A percentile compares a stretch with the other conserved stretches of the same genome.
Conservation (phyloP, 2,797 vertebrate species). For the Philypnodon macrostomus region DNA sequence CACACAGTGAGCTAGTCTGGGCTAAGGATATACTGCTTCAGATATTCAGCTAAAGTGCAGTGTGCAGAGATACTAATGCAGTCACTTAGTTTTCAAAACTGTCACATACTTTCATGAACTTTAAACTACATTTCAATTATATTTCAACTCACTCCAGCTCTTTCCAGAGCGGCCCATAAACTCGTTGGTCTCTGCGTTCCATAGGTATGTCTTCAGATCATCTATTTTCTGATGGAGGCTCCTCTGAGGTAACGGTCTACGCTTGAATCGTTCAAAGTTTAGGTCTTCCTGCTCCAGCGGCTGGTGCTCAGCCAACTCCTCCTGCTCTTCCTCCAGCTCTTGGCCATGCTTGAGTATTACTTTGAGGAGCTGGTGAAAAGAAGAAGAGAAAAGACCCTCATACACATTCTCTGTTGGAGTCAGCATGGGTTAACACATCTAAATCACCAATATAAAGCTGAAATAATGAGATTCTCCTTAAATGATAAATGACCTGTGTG, state of each 20-base stretch:
- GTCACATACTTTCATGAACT: too few relatives aligned
- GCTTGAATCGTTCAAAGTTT: slow-evolving; percentile 81
- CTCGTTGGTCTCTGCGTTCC: slow-evolving; percentile 92
- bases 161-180: slow-evolving; percentile 92
- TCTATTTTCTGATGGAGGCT: slow-evolving; percentile 82
- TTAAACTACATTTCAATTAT: too few relatives aligned
- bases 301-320: slow-evolving; percentile 79
- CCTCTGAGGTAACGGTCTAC: slow-evolving; percentile 80
- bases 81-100: too few relatives aligned
- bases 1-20: slow-evolving; percentile 53
- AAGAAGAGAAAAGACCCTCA: slow-evolving; percentile 61
- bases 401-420: slow-evolving; percentile 50
- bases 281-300: slow-evolving; percentile 82
- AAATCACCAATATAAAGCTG: not conserved
- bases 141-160: slow-evolving; percentile 91
- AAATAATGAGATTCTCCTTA: too few relatives aligned
- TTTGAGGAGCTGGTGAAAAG: slow-evolving; percentile 67
- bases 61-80: too few relatives aligned
- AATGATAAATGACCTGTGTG: slow-evolving; percentile 74
- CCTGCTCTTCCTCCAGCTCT: slow-evolving; percentile 78
- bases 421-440: not conserved
- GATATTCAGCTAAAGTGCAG: slow-evolving; percentile 29
- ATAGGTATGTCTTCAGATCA: slow-evolving; percentile 86
- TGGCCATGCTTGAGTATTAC: slow-evolving; percentile 75
- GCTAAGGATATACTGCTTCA: slow-evolving; percentile 52